Conservation (phyloP, 2,113 vertebrate genomes). For the Nesogale talazaci region DNA sequence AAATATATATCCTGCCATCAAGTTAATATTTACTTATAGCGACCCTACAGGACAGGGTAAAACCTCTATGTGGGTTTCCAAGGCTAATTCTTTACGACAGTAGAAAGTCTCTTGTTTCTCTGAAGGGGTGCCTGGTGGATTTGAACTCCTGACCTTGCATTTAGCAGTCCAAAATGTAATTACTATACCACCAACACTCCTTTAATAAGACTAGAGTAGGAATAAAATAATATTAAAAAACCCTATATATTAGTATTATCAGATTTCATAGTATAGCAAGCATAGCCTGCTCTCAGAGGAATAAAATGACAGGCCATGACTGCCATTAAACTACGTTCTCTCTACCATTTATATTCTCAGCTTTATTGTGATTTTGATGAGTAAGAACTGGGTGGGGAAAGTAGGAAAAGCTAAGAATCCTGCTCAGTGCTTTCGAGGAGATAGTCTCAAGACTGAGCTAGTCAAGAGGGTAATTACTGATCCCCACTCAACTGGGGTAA, state of each 20-base stretch:
- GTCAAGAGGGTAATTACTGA: neutral
- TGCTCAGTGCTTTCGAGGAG: neutral
- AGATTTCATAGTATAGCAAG: neutral
- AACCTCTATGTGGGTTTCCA: too few relatives aligned
- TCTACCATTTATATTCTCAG: conserved; percentile 1
- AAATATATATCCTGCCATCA: too few relatives aligned
- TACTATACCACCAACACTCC: neutral
- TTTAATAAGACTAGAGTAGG: neutral
- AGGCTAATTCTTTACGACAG: too few relatives aligned
- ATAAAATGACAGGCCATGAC: conserved; percentile 6
- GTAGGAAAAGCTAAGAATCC: neutral
- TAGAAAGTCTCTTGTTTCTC: too few relatives aligned
- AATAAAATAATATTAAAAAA: neutral
- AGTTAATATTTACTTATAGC: too few relatives aligned
- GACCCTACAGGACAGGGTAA: too few relatives aligned
- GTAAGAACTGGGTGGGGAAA: neutral
- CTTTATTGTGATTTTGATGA: neutral
- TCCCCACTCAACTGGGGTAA: neutral
- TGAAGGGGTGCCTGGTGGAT: too few relatives aligned
- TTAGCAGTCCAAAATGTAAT: too few relatives aligned
- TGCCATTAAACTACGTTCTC: neutral
- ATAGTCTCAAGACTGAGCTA: neutral
- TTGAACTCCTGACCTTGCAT: too few relatives aligned
- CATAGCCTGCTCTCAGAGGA: neutral
- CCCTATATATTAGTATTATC: neutral